Percentiles rank a stretch among this genome's conserved stretches.
phyloP scores from a whole-genome alignment of 1,140 invertebrate genomes.

The Macrobrachium nipponense region DNA sequence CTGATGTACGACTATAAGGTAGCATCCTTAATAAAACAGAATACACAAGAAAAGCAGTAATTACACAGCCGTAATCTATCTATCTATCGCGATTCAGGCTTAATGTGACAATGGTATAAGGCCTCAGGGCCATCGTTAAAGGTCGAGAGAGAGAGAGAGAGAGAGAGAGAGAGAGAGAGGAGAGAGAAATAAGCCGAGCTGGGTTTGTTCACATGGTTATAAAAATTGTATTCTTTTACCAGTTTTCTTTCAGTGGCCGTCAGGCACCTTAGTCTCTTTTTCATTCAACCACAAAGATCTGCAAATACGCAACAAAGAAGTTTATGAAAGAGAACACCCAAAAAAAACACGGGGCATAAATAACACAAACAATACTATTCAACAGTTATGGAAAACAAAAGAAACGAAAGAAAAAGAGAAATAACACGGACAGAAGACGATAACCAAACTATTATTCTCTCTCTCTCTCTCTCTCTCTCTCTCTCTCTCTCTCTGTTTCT shows the following conservation, averaged over 20 bases:
- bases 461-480: conserved; percentile 11
- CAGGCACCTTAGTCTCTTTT: too few relatives aligned
- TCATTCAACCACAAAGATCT: neutral
- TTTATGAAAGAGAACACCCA: neutral
- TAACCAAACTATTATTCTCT: neutral
- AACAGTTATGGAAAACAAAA: too few relatives aligned
- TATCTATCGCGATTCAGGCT: too few relatives aligned
- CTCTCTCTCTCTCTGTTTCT: conserved; percentile 19
- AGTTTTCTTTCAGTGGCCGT: too few relatives aligned
- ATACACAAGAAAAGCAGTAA: too few relatives aligned
- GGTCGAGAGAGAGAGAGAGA: neutral
- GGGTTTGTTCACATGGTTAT: too few relatives aligned
- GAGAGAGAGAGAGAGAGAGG: conserved; percentile 10
- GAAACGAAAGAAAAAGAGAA: neutral
- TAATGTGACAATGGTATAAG: too few relatives aligned
- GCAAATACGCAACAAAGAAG: neutral
- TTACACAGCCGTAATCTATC: too few relatives aligned
- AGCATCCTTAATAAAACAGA: too few relatives aligned
- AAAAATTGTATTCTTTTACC: too few relatives aligned
- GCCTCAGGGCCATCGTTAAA: neutral
- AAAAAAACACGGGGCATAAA: too few relatives aligned
- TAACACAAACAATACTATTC: neutral
- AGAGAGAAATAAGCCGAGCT: neutral
- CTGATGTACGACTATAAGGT: too few relatives aligned
- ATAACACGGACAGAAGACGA: neutral